Evolutionary conservation across 2,113 vertebrate genomes (phyloP).

Genomic region (Regulus satrapa): DNA sequence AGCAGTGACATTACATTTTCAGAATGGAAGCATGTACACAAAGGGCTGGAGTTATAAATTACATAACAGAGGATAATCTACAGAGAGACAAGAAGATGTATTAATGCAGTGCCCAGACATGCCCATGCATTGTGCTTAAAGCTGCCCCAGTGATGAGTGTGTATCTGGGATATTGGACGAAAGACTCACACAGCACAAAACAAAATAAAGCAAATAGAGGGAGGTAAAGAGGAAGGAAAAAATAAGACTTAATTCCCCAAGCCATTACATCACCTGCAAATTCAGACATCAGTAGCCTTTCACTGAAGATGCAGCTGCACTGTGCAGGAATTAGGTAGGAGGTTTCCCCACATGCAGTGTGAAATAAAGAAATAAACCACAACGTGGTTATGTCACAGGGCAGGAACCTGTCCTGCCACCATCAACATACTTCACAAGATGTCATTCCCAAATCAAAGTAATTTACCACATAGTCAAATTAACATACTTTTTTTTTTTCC

Average conservation of each 20-base stretch:
- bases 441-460: neutral
- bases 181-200: neutral
- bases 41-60: slow-evolving; percentile 39
- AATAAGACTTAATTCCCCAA: neutral
- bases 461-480: neutral
- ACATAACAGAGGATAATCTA: slow-evolving; percentile 37
- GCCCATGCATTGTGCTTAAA: slow-evolving; percentile 14
- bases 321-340: neutral
- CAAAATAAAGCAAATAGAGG: neutral
- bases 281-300: neutral
- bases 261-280: neutral
- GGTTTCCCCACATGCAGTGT: neutral
- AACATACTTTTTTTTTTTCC: neutral
- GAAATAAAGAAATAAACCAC: neutral
- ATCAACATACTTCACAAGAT: accelerated
- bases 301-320: neutral
- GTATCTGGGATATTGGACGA: slow-evolving; percentile 9
- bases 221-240: neutral
- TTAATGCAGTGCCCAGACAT: slow-evolving; percentile 50
- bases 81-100: neutral
- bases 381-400: neutral
- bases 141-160: slow-evolving; percentile 22
- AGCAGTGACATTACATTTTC: slow-evolving; percentile 38
- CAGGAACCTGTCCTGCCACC: neutral
- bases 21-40: slow-evolving; percentile 30